Base-by-base conservation (phyloP, 2,797 vertebrate genomes). In the Lagorchestes hirsutus region DNA sequence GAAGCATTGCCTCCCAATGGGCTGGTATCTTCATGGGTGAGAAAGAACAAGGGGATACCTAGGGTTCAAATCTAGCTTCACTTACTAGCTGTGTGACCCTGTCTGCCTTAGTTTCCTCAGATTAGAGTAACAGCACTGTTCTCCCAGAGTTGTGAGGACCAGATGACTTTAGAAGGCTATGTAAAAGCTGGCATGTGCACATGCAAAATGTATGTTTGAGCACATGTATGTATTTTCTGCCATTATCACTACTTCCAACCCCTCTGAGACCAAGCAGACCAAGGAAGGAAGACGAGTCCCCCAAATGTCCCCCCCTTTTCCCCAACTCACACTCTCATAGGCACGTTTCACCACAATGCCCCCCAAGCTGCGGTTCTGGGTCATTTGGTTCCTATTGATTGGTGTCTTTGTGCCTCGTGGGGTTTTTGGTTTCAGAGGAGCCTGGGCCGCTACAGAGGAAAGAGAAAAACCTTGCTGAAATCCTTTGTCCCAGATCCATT, bases 321-420 rank as follows among this genome's bases (percentile, higher is more conserved):
- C 28, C 8, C 29, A 57, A 99, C 99, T 99, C 90, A 99, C 99
- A 92, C 98, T 99, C 92, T 99, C 99, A 24, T 99, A 99, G 97
- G 99, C 99, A 96, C 99, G 99, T 97, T 99, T 99, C 97, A 99
- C 99, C 98, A 99, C 98, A 59, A 99, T 98, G 97, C 99, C 99
- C 1, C 99, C 99, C 93, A 99, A 98, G 22, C 98, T 99, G 40
- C 99, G 98, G 54, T 99, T 99, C 98, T 99, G 99, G 97, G 98
- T 99, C 98, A 99, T 99, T 98, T 99, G 99, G 98, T 99, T 99
- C 95, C 99, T 99, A 98, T 99, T 99, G 98, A 99, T 99, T 13
- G 99, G 99, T 0, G 99, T 99, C 1, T 99, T 99, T 92, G 99
- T 99, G 94, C 99, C 99, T 91, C 99, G 98, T 40, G 99, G 99